Conservation (phyloP, 2,888 invertebrate species). For the Drosophila niveifrons region DNA sequence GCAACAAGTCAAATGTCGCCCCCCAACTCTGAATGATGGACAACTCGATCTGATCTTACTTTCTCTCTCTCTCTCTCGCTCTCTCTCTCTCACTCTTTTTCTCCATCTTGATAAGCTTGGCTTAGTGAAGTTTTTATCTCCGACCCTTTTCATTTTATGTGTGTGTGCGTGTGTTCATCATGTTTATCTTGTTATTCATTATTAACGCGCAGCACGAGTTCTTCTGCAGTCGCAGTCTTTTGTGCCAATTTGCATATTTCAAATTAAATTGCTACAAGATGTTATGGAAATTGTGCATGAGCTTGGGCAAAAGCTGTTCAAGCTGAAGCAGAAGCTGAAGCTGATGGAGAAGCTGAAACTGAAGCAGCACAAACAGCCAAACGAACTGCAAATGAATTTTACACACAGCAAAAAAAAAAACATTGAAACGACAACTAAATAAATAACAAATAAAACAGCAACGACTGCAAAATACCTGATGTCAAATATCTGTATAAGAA, state of each 20-base stretch:
- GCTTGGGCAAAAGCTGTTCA: neutral
- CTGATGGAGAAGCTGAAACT: neutral
- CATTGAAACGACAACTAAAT: neutral
- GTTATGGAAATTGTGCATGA: slow-evolving; percentile 33
- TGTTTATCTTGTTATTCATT: slow-evolving; percentile 48
- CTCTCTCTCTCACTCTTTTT: neutral
- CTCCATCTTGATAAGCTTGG: slow-evolving; percentile 21
- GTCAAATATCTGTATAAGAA: neutral
- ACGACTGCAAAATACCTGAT: neutral
- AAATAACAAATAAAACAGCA: slow-evolving; percentile 1
- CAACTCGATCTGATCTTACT: slow-evolving; percentile 32
- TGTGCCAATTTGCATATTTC: slow-evolving; percentile 57
- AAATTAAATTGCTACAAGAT: slow-evolving; percentile 57
- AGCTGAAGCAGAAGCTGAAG: neutral
- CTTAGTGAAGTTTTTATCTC: neutral
- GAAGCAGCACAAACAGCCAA: slow-evolving; percentile 1
- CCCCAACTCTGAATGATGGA: neutral
- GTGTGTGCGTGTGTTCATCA: slow-evolving; percentile 23
- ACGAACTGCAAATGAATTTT: slow-evolving; percentile 25
- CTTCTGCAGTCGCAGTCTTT: slow-evolving; percentile 17
- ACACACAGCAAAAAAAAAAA: neutral
- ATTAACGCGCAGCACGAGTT: slow-evolving; percentile 42
- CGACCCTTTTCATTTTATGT: neutral
- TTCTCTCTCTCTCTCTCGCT: slow-evolving; percentile 1
- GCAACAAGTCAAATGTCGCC: neutral